Evolutionary conservation across 2,113 vertebrate genomes (phyloP).

Genomic region (Aepyceros melampus): DNA sequence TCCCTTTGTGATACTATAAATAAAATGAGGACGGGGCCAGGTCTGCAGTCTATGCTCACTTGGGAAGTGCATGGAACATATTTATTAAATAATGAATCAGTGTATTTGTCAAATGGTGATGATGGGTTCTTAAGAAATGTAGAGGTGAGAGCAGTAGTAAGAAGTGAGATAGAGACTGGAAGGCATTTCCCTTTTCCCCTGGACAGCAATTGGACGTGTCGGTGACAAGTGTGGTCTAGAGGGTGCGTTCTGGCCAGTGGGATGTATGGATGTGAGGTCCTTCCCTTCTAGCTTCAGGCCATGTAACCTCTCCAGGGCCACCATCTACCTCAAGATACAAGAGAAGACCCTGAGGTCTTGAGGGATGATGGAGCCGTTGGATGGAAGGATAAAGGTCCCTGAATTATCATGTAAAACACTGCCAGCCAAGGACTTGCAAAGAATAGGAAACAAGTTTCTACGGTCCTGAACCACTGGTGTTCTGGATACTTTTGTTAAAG

Average conservation of each 20-base stretch:
- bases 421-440: neutral
- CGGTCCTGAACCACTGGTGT: neutral
- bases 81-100: neutral
- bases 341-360: neutral
- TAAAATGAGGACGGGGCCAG: neutral
- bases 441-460: neutral
- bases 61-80: neutral
- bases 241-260: neutral
- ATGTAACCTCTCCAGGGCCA: neutral
- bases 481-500: neutral
- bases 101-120: neutral
- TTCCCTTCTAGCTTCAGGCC: neutral
- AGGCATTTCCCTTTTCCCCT: neutral
- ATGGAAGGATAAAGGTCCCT: neutral
- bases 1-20: neutral
- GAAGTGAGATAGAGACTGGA: neutral
- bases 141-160: neutral
- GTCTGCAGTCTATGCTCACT: neutral
- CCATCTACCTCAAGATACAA: neutral
- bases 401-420: neutral
- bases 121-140: neutral
- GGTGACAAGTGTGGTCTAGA: neutral
- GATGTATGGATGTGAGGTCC: neutral
- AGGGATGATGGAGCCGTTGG: neutral
- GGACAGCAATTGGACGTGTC: neutral